Percentiles rank a stretch among this genome's conserved stretches.
phyloP scores from a whole-genome alignment of 1,140 invertebrate genomes.

The Antheraea mylitta region DNA sequence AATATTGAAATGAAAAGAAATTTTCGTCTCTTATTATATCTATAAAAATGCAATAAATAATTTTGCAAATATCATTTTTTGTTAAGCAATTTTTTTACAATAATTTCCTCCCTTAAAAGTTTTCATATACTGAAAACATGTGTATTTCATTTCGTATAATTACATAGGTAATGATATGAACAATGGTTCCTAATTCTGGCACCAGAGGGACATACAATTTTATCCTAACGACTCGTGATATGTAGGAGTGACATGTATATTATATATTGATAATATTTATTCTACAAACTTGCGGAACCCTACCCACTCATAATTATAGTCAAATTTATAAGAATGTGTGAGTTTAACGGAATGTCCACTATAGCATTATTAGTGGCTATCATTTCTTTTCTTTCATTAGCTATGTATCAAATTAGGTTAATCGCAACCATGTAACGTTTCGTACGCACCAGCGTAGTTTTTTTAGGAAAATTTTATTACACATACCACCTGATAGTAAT shows the following conservation, averaged over 20 bases:
- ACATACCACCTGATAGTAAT: no score
- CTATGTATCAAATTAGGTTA: no score
- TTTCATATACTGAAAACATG: background rate
- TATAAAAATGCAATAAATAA: no score
- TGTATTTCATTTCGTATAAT: background rate
- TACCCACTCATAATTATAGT: background rate
- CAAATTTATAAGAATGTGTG: no score
- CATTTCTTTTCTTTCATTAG: no score
- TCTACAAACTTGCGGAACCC: background rate
- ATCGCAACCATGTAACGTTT: no score
- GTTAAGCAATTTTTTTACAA: background rate
- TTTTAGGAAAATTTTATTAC: no score
- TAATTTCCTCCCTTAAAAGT: background rate
- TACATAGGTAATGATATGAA: conserved; percentile 33
- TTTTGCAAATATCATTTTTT: no score
- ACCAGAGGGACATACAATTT: conserved; percentile 41
- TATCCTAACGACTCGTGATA: conserved; percentile 37
- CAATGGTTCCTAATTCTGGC: conserved; percentile 41
- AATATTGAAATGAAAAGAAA: no score
- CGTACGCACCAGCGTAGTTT: no score
- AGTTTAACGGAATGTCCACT: background rate
- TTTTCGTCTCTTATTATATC: no score
- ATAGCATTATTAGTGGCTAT: no score
- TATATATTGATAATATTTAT: background rate
- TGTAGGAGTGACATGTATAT: conserved; percentile 49